Evolutionary conservation across 2,888 invertebrate species (phyloP).

Genomic region (Aleiodes leptofemur): DNA sequence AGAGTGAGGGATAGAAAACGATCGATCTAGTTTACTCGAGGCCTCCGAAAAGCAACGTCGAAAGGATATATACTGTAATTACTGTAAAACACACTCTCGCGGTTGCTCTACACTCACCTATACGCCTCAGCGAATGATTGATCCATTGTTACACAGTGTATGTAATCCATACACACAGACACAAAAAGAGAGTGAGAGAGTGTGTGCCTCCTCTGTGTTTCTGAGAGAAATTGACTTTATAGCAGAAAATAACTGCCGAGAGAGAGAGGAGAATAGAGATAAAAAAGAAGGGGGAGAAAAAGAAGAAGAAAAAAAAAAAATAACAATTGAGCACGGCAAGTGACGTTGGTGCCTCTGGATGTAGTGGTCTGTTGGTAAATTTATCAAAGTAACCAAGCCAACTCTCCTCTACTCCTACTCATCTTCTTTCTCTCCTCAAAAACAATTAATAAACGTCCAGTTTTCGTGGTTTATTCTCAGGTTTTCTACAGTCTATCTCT

Average conservation of each 20-base stretch:
- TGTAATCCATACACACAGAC: neutral
- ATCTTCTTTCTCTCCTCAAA: neutral
- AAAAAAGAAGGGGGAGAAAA: neutral
- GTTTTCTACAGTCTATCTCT: slow-evolving; percentile 6
- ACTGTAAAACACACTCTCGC: slow-evolving; percentile 45
- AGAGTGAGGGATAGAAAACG: slow-evolving; percentile 14
- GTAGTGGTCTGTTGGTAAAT: slow-evolving; percentile 26
- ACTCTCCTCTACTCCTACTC: neutral
- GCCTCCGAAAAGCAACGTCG: slow-evolving; percentile 26
- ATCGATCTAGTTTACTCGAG: slow-evolving; percentile 40
- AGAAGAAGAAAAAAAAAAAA: neutral
- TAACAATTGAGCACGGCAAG: neutral
- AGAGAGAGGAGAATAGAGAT: too few species aligned
- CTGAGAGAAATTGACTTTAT: slow-evolving; percentile 30
- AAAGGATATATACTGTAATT: slow-evolving; percentile 41
- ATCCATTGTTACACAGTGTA: slow-evolving; percentile 20
- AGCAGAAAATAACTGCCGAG: slow-evolving; percentile 11
- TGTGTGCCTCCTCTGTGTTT: neutral
- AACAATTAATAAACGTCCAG: slow-evolving; percentile 37
- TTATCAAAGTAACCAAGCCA: slow-evolving; percentile 27
- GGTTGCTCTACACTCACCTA: slow-evolving; percentile 33
- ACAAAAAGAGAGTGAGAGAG: too few species aligned
- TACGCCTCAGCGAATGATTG: slow-evolving; percentile 32
- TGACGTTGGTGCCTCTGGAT: slow-evolving; percentile 6
- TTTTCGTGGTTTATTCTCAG: neutral